Percentiles rank a stretch among this genome's conserved stretches.
These are phyloP conservation scores for Gari tellinella DNA, from an alignment of 2,888 invertebrate genomes.

Conservation along the genomic window DNA sequence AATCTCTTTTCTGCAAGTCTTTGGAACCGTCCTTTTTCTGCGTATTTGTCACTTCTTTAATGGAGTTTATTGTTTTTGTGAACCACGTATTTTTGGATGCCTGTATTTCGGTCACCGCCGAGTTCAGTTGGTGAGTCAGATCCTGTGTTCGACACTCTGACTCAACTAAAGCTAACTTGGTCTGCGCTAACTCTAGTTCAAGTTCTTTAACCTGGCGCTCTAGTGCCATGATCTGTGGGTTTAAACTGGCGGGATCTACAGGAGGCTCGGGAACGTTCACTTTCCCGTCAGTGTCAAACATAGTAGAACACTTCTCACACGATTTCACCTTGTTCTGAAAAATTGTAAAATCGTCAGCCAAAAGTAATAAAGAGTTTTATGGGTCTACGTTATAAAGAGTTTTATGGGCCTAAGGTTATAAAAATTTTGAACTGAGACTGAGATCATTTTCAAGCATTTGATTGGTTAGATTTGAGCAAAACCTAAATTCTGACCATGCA, in stretches of 20 bases:
- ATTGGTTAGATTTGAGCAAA: no score
- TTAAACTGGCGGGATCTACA: conserved; percentile 70
- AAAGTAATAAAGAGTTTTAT: no score
- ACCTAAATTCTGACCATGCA: no score
- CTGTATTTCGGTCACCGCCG: conserved; percentile 92
- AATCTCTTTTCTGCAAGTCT: conserved; percentile 9
- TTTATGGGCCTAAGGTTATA: no score
- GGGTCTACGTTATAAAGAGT: no score
- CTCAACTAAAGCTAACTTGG: conserved; percentile 98
- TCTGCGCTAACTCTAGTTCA: conserved; percentile 97
- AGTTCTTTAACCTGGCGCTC: conserved; percentile 88
- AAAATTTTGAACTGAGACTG: no score
- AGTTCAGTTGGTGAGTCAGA: conserved; percentile 94
- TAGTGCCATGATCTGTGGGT: conserved; percentile 74
- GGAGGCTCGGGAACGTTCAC: conserved; percentile 71
- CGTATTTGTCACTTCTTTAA: conserved; percentile 85
- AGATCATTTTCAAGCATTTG: no score
- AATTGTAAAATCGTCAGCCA: background rate
- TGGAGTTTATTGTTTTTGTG: conserved; percentile 92
- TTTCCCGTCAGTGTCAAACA: conserved; percentile 77
- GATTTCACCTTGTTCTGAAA: conserved; percentile 69
- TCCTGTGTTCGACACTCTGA: conserved; percentile 97
- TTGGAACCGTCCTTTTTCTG: conserved; percentile 63
- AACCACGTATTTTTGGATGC: conserved; percentile 92
- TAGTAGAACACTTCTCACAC: conserved; percentile 78